Evolutionary conservation across 2,888 invertebrate genomes (phyloP), one percentile per base, ranked within the genome.

Genomic region (Andrena marginata): DNA sequence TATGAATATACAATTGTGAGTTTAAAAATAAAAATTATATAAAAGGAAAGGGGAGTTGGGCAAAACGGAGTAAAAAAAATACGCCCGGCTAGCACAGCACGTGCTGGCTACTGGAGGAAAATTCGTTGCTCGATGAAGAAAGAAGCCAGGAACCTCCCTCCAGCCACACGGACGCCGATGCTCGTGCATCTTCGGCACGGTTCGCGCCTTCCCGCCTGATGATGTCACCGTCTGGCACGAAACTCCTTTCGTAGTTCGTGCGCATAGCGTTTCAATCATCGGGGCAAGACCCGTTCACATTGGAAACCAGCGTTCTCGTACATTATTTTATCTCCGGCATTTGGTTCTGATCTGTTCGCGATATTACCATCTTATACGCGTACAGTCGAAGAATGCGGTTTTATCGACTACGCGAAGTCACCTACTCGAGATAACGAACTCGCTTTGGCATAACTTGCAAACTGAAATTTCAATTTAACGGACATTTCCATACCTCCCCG

Each of bases 91-190:
- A 91, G 91, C 90, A 85, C 92, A 92, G 92, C 92, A 92, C 92
- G 92, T 92, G 92, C 92, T 91, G 91, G 92, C 92, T 89, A 91
- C 91, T 92, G 91, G 89, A 89, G 87, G 81, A 71, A 42, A 59
- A 71, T 71, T 78, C 82, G 84, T 64, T 79, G 69, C 69, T 80
- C 79, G 75, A 29, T 62, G 82, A 82, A 68, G 73, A 88, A 82
- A 79, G 84, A 82, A 81, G 69, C 79, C 79, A 48, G 63, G 71
- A 81, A 42, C 65, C 87, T 81, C 84, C 86, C 84, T 80, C 86
- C 82, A 80, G 84, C 59, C 33, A 42, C 16, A 26, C 64, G n/a
- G 63, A 71, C 60, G 60, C 49, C 75, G 29, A 59, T 26, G 73
- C 29, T 87, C 86, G 85, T 83, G 56, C 64, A 69, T 51, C 76